Evolutionary conservation across 64 coral and sea anemone species (phyloP).

Genomic region (Orbicella faveolata): DNA sequence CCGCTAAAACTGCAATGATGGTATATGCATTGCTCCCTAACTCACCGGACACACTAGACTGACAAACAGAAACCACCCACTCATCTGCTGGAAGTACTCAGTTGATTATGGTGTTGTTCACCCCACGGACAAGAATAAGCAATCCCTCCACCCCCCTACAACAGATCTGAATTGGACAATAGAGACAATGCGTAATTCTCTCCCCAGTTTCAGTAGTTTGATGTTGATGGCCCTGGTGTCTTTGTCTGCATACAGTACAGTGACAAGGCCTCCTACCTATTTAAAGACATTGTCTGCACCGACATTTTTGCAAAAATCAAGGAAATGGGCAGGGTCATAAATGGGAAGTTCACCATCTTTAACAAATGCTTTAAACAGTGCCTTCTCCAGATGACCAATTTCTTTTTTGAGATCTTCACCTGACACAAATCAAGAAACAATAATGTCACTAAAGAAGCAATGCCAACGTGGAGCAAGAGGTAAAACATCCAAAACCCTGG

Average conservation of each 20-base stretch:
- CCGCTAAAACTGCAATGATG: conserved; percentile 13
- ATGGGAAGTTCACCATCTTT: not conserved
- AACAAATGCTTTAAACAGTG: not conserved
- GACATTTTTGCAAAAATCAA: not conserved
- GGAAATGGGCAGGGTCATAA: not conserved
- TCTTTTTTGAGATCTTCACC: not conserved
- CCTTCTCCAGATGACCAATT: not conserved
- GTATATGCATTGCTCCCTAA: conserved; percentile 16
- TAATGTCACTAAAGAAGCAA: no score
- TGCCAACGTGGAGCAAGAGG: no score
- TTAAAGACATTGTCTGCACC: conserved; percentile 38
- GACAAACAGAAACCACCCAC: not conserved
- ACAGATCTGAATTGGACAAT: not conserved
- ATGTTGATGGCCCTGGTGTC: no score
- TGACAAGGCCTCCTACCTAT: not conserved
- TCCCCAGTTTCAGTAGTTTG: not conserved
- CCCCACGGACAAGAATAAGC: not conserved
- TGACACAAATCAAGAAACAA: not conserved
- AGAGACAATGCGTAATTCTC: not conserved
- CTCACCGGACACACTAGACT: not conserved
- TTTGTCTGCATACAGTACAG: no score
- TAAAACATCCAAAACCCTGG: no score
- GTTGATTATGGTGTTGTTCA: not conserved
- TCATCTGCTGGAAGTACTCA: not conserved
- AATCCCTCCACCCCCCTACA: not conserved